Evolutionary conservation across 2,888 invertebrate genomes (phyloP), one percentile per base, ranked within the genome.

Genomic region (Cryptocephalus moraei): DNA sequence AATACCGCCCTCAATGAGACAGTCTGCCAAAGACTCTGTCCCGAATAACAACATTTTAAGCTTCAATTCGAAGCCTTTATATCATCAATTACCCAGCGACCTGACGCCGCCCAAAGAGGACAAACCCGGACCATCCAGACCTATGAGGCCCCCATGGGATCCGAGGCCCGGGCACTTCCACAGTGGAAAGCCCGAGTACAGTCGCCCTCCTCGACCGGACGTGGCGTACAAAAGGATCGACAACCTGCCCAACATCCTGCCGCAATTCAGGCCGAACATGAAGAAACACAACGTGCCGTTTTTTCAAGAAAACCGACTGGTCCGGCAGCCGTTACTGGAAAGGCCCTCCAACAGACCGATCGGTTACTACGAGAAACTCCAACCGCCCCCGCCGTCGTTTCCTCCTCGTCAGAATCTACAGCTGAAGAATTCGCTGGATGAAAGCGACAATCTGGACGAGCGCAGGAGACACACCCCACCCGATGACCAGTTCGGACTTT

Each of bases 181-280:
- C 49, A 65, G 63, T 41, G 71, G 70, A 4, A 64, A 69, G 53
- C 69, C 70, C 0, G 71, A 71, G 57, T 71, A 71, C 50, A 66
- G 63, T 1, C 53, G 70, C 12, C 71, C 71, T 6, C 70, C 70
- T 34, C 56, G 70, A 32, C 65, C 63, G 46, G 63, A 65, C 41
- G 58, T 67, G n/a, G 63, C 68, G 4, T 70, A 65, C 51, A 71
- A 72, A 56, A 57, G 69, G 32, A 67, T 69, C 22, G 70, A 69
- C 53, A 66, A 60, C 46, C 61, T 81, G 39, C 84, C 84, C 1
- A 84, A 84, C 58, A 84, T 84, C 57, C 63, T 84, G 22, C 84
- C 84, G 0, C 84, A 84, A 58, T 84, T 84, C 56, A 72, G 84
- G 33, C 84, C 84, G 0, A 83, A 82, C 56, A 78, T 79, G 1